phyloP scores from a whole-genome alignment of 2,113 vertebrate species.

The Melanocharis versteri region DNA sequence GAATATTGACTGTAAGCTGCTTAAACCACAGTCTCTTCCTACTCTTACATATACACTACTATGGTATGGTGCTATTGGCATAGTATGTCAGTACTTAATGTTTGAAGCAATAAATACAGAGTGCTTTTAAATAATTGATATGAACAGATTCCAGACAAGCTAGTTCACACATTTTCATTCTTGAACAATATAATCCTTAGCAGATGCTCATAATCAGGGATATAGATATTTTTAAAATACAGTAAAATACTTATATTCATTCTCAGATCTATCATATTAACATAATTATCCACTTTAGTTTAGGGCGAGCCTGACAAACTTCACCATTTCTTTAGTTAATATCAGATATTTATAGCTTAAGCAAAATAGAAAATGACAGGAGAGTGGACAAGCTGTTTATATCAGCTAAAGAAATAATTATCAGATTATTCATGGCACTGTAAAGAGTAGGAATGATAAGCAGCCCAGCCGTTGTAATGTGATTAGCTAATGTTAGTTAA shows the following conservation, averaged over 20 bases:
- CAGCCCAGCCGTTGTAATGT: slow-evolving; percentile 10
- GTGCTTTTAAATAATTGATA: neutral
- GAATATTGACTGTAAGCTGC: neutral
- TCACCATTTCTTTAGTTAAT: neutral
- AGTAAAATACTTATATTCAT: neutral
- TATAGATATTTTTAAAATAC: neutral
- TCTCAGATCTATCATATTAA: neutral
- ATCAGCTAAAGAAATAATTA: slow-evolving; percentile 33
- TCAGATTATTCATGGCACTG: slow-evolving; percentile 37
- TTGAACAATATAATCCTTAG: neutral
- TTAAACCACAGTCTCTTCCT: neutral
- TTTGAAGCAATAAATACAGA: neutral
- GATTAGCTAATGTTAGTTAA: slow-evolving; percentile 40
- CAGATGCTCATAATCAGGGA: neutral
- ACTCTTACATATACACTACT: neutral
- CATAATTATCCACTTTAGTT: neutral
- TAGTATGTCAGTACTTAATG: neutral
- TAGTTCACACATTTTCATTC: neutral
- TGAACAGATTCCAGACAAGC: neutral
- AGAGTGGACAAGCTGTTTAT: slow-evolving; percentile 48
- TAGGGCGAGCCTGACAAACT: neutral
- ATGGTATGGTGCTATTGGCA: neutral
- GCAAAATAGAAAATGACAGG: slow-evolving; percentile 32
- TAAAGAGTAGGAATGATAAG: slow-evolving; percentile 42
- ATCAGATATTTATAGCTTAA: neutral